A percentile compares a stretch with the other conserved stretches of the same genome.
These are phyloP conservation scores for Palythoa heliodiscus DNA, from an alignment of 92 coral and sea anemone genomes.

Conservation along the genomic window DNA sequence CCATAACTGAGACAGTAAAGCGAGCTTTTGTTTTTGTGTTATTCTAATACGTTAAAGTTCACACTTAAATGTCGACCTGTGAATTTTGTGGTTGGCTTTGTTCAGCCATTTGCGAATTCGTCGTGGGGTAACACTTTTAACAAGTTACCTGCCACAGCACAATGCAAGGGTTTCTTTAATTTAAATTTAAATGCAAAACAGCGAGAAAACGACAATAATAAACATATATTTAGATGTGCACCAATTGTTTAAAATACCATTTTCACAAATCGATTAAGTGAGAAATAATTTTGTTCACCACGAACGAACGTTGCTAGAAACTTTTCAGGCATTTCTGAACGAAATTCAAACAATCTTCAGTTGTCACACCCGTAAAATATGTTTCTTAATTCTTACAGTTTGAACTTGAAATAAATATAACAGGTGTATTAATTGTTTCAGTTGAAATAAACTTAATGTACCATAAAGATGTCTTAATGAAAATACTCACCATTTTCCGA, in stretches of 20 bases:
- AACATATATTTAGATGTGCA: slow-evolving; percentile 64
- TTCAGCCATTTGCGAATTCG: not conserved
- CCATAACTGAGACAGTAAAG: not conserved
- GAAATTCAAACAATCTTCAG: not conserved
- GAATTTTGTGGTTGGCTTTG: not conserved
- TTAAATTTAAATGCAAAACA: slow-evolving; percentile 77
- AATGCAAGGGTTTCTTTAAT: slow-evolving; percentile 63
- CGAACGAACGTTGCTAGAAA: not conserved
- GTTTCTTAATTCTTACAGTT: slow-evolving; percentile 8
- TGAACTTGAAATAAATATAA: not conserved
- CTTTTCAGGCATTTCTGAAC: slow-evolving; percentile 5
- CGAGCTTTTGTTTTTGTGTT: not conserved
- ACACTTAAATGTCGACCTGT: slow-evolving; percentile 3
- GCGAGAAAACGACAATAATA: slow-evolving; percentile 57
- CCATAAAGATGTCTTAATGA: not conserved
- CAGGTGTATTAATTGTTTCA: slow-evolving; percentile 36
- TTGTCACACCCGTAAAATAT: not conserved
- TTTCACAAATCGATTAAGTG: slow-evolving; percentile 57
- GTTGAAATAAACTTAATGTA: slow-evolving; percentile 19
- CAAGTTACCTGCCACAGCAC: slow-evolving; percentile 62
- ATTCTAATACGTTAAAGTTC: not conserved
- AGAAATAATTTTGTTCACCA: not conserved
- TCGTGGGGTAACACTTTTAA: slow-evolving; percentile 13
- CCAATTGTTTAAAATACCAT: slow-evolving; percentile 69
- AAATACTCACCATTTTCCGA: slow-evolving; percentile 7